Base-by-base conservation (phyloP, 1,140 invertebrate species). In the Daktulosphaira vitifoliae region DNA sequence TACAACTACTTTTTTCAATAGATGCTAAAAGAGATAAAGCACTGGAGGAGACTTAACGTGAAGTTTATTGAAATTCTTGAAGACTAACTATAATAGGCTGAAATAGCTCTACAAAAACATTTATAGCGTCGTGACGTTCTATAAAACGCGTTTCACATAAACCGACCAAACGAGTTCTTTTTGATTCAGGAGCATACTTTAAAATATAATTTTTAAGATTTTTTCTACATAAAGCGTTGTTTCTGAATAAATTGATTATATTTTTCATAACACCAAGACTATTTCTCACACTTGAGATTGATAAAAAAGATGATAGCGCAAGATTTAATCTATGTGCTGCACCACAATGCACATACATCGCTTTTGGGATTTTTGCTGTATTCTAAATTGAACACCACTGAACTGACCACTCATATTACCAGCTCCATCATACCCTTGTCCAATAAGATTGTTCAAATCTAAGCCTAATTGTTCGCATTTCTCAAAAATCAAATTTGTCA, bases 381-480 rank as follows among this genome's bases (percentile, higher is more conserved):
- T 52, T 53, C 38, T 20, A 11, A 39, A 33, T 15, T 23, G 50
- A n/a, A 66, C 65, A 20, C 65, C 50, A 44, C 18, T 53, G 13
- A 51, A 22, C 15, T 51, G 18, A 16, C 64, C 64, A 33, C 20
- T 37, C 13, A 65, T 50, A 8, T 44, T 65, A 4, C 48, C 51
- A n/a, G 23, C 39, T 9, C 48, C 65, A 42, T 66, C 65, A 66
- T 66, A 66, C 4, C 50, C 65, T 66, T 66, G 65, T 13, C 65
- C 50, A 33, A 66, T 33, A 4, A 66, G 29, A 38, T 52, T 66
- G 16, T 49, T 26, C 13, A 56, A 23, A 59, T 59, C 18, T 26
- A 48, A 33, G 15, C 52, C 52, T 52, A 52, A 52, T 22, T 22
- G n/a, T 25, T 25, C 18, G n/a, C 50, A 52, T 7, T 52, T 22